Evolutionary conservation across 92 coral and sea anemone species (phyloP).

Genomic region (Heliopora coerulea): DNA sequence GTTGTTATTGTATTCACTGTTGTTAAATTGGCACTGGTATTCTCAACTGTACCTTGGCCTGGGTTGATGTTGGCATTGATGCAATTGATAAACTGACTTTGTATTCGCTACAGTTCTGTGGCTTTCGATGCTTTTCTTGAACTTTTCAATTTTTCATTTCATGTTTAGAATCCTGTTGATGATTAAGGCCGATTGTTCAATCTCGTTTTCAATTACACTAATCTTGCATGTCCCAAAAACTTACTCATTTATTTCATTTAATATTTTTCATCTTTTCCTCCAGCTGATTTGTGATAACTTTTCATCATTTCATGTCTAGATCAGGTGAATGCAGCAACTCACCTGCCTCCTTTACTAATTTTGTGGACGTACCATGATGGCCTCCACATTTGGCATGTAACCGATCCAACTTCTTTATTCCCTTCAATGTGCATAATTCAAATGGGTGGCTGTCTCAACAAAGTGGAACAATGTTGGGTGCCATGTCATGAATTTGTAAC

Average conservation of each 20-base stretch:
- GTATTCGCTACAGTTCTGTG: slow-evolving; percentile 4
- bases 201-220: slow-evolving; percentile 47
- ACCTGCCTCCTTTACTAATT: slow-evolving; percentile 6
- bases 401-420: too few relatives aligned
- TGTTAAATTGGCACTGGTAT: neutral
- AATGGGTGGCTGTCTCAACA: too few relatives aligned
- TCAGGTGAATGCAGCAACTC: slow-evolving; percentile 31
- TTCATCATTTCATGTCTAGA: slow-evolving; percentile 29
- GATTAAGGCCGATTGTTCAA: slow-evolving; percentile 45
- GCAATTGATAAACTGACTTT: neutral
- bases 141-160: slow-evolving; percentile 17
- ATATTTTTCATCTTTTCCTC: slow-evolving; percentile 34
- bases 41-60: neutral
- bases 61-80: neutral
- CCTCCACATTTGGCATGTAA: slow-evolving; percentile 37
- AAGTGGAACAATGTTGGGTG: too few relatives aligned
- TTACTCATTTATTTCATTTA: slow-evolving; percentile 46
- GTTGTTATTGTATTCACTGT: neutral
- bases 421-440: too few relatives aligned
- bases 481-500: too few relatives aligned
- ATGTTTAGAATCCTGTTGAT: slow-evolving; percentile 31
- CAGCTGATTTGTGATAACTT: slow-evolving; percentile 37
- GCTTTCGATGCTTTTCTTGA: neutral
- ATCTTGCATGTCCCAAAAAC: slow-evolving; percentile 45
- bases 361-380: slow-evolving; percentile 20